These are phyloP conservation scores for Tenodera sinensis DNA, from an alignment of 2,888 invertebrate species.

Conservation along the genomic window DNA sequence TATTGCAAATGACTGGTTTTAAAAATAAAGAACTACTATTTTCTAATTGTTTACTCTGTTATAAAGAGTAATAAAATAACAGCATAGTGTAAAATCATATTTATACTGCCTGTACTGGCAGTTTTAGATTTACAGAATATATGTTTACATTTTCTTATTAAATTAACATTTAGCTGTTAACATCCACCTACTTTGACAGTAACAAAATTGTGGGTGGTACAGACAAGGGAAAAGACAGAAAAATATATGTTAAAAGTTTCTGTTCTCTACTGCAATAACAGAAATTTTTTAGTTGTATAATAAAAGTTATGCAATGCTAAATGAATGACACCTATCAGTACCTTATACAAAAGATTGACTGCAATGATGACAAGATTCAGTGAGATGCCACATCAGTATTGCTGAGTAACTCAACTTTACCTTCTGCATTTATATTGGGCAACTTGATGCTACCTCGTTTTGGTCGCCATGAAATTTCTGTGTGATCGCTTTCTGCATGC, in stretches of 20 bases:
- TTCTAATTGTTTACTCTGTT: no score
- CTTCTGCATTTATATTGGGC: constrained; percentile 37
- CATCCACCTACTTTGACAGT: background rate
- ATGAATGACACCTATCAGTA: background rate
- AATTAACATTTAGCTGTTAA: no score
- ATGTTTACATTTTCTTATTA: no score
- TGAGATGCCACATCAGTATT: background rate
- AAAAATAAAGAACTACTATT: no score
- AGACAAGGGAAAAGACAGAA: no score
- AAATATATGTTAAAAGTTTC: no score
- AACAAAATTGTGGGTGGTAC: background rate
- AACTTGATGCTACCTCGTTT: constrained; percentile 45
- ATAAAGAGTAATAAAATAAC: no score
- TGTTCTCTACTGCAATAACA: background rate
- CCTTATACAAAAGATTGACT: background rate
- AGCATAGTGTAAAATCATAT: no score
- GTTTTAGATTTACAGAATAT: no score
- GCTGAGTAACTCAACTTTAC: constrained; percentile 18
- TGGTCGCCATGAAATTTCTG: constrained; percentile 42
- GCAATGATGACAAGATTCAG: background rate
- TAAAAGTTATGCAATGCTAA: background rate
- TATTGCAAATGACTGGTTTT: no score
- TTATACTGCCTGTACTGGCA: no score
- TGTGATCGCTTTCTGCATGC: constrained; percentile 14
- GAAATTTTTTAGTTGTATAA: background rate